phyloP scores from a whole-genome alignment of 2,888 invertebrate species.

The Rhopalosiphum nymphaeae region DNA sequence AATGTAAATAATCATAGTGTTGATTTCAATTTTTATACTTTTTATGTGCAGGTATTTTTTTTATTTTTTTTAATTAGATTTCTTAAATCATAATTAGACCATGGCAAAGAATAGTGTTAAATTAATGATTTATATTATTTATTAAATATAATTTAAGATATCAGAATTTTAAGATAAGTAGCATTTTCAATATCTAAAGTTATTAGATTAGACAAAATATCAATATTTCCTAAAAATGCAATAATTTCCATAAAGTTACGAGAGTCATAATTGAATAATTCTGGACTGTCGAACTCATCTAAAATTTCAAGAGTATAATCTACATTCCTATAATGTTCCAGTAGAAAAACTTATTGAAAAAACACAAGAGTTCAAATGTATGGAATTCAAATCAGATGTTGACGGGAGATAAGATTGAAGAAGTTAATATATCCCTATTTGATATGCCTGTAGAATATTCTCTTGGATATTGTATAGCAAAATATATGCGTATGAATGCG shows the following conservation, averaged over 20 bases:
- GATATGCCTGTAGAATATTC: constrained; percentile 72
- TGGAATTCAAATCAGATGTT: background rate
- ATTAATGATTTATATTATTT: too few relatives aligned
- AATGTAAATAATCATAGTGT: too few relatives aligned
- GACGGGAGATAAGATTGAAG: constrained; percentile 65
- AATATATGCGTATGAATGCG: constrained; percentile 75
- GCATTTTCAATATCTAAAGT: constrained; percentile 1
- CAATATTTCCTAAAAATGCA: constrained; percentile 22
- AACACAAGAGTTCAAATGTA: background rate
- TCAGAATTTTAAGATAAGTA: background rate
- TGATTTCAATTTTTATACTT: too few relatives aligned
- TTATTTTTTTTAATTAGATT: too few relatives aligned
- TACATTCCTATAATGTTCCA: background rate
- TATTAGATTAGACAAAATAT: constrained; percentile 19
- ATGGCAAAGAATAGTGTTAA: too few relatives aligned
- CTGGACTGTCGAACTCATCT: background rate
- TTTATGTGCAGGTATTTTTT: too few relatives aligned
- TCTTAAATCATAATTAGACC: too few relatives aligned
- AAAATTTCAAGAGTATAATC: background rate
- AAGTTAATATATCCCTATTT: constrained; percentile 74
- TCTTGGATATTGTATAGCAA: constrained; percentile 75
- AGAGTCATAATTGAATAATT: constrained; percentile 14
- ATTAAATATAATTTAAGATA: too few relatives aligned
- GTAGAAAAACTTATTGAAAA: background rate
- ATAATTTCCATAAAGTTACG: background rate